These are phyloP conservation scores for Poeciliopsis infans DNA, from an alignment of 2,797 vertebrate species.

Conservation along the genomic window DNA sequence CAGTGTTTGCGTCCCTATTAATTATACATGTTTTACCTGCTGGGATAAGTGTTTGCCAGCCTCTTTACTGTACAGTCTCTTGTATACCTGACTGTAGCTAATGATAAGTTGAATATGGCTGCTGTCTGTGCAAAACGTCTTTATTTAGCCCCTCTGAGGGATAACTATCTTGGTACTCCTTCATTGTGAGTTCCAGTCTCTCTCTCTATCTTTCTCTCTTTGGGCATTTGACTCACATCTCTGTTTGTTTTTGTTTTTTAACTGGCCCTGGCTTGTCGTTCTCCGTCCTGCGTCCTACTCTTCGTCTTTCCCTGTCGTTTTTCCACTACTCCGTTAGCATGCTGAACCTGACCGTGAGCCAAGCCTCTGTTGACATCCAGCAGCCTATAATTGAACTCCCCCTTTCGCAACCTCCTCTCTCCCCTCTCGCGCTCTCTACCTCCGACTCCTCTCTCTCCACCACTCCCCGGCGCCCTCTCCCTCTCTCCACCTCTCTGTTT, in stretches of 20 bases:
- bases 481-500: slow-evolving; percentile 41
- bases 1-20: background rate
- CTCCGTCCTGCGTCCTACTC: slow-evolving; percentile 29
- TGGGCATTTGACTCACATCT: slow-evolving; percentile 43
- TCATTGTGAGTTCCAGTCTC: slow-evolving; percentile 15
- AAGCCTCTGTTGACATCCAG: slow-evolving; percentile 46
- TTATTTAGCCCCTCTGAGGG: background rate
- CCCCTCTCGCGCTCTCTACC: slow-evolving; percentile 33
- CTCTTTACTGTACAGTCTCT: background rate
- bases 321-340: slow-evolving; percentile 31
- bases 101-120: background rate
- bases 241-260: slow-evolving; percentile 39
- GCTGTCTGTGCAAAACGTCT: background rate
- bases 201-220: slow-evolving; percentile 2
- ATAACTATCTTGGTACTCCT: slow-evolving; percentile 11
- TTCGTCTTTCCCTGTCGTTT: slow-evolving; percentile 21
- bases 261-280: slow-evolving; percentile 11
- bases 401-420: slow-evolving; percentile 23
- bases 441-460: slow-evolving; percentile 39
- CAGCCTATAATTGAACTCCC: slow-evolving; percentile 70
- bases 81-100: background rate
- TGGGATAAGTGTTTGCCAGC: background rate
- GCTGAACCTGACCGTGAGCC: slow-evolving; percentile 37
- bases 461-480: slow-evolving; percentile 44
- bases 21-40: background rate